These are phyloP conservation scores for Arrhopalites spinosus DNA, from an alignment of 2,888 invertebrate genomes.

Conservation along the genomic window DNA sequence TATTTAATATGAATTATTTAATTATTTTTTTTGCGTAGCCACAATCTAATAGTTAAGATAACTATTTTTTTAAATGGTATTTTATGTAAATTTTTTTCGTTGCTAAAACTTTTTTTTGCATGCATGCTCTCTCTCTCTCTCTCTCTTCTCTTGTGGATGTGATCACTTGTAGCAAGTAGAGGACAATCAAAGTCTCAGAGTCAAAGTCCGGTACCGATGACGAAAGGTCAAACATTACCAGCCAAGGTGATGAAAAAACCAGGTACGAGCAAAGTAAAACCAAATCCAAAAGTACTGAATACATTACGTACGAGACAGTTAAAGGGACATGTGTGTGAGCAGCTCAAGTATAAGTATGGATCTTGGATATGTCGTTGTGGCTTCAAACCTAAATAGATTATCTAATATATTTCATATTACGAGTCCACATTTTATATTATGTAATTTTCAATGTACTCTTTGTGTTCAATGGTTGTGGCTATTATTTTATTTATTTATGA, in stretches of 20 bases:
- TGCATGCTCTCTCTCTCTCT: conserved; percentile 36
- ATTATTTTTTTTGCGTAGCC: conserved; percentile 1
- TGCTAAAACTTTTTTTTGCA: conserved; percentile 25
- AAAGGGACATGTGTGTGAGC: conserved; percentile 42
- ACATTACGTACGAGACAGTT: conserved; percentile 2
- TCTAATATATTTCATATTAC: too few species aligned
- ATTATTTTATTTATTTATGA: too few species aligned
- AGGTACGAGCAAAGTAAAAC: conserved; percentile 46
- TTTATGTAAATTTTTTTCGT: neutral
- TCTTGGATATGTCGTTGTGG: conserved; percentile 44
- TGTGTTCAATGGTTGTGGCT: too few species aligned
- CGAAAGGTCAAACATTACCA: conserved; percentile 49
- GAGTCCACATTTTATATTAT: too few species aligned
- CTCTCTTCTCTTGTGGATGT: conserved; percentile 18
- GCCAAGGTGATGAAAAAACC: conserved; percentile 53
- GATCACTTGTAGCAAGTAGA: conserved; percentile 22
- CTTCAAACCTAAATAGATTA: too few species aligned
- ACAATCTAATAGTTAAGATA: neutral
- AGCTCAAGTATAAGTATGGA: conserved; percentile 45
- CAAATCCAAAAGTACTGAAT: neutral
- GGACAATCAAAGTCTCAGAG: conserved; percentile 41
- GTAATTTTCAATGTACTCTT: too few species aligned
- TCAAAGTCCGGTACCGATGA: conserved; percentile 36
- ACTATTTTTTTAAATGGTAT: conserved; percentile 3
- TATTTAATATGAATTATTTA: neutral